Percentiles rank a stretch among this genome's conserved stretches.
Evolutionary conservation across 2,113 vertebrate species (phyloP).

Genomic region (Vulpes vulpes): DNA sequence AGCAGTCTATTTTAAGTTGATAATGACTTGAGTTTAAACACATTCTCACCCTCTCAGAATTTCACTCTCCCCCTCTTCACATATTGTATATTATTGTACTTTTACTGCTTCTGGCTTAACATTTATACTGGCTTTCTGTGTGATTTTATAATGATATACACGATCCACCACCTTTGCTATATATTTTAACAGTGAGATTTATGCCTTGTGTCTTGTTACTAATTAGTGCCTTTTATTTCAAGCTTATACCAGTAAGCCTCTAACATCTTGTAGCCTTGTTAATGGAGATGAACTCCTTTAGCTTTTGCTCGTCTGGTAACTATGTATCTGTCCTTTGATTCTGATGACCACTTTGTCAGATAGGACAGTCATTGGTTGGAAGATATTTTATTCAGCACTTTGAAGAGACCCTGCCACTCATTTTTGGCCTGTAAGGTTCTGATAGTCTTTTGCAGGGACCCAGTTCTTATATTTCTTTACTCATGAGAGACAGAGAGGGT

Average conservation of each 20-base stretch:
- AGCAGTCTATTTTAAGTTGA: background rate
- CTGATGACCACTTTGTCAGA: background rate
- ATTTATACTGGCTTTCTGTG: background rate
- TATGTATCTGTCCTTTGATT: background rate
- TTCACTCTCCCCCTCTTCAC: background rate
- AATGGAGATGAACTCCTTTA: background rate
- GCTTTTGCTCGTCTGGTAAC: background rate
- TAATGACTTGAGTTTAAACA: background rate
- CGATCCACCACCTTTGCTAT: background rate
- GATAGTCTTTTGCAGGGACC: background rate
- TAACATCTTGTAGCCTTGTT: background rate
- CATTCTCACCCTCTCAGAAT: background rate
- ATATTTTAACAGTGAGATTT: background rate
- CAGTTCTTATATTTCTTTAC: too few species aligned
- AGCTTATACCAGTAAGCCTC: background rate
- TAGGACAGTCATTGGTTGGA: background rate
- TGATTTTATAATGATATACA: background rate
- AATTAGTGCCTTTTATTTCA: background rate
- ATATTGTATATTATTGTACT: background rate
- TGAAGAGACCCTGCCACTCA: background rate
- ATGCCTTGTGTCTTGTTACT: background rate
- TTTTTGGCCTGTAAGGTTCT: background rate
- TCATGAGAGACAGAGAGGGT: background rate
- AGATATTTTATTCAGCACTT: background rate
- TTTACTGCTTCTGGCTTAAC: background rate